Percentiles rank a stretch among this genome's conserved stretches.
Conservation (phyloP, 2,113 vertebrate genomes). For the Erpornis zantholeuca region DNA sequence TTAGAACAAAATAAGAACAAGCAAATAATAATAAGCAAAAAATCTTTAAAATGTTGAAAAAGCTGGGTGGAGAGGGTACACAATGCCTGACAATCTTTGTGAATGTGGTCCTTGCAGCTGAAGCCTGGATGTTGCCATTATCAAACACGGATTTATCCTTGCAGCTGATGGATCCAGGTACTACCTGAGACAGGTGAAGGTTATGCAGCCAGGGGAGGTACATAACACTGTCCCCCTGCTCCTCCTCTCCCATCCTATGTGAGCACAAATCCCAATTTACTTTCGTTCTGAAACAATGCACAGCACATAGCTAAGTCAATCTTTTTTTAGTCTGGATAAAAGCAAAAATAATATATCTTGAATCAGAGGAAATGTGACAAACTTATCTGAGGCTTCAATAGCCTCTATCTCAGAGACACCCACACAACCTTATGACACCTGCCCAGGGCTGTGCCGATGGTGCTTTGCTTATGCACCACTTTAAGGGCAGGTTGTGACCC, state of each 20-base stretch:
- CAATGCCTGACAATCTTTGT: background rate
- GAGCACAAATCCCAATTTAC: background rate
- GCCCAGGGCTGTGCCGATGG: fast-evolving
- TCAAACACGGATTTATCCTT: background rate
- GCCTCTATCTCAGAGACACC: background rate
- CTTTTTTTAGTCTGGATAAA: background rate
- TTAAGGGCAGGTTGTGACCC: background rate
- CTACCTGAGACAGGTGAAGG: background rate
- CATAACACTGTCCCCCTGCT: background rate
- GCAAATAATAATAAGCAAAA: background rate
- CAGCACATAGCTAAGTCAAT: background rate
- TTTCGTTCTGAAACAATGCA: background rate
- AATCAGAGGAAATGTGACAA: background rate
- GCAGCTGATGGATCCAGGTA: background rate
- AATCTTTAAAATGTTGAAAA: background rate
- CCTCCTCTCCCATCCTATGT: fast-evolving
- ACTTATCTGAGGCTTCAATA: background rate
- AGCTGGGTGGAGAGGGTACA: fast-evolving
- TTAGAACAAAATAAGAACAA: background rate
- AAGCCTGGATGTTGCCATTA: background rate
- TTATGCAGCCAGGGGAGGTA: background rate
- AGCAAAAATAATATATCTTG: background rate
- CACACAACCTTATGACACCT: background rate
- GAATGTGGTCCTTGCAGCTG: background rate
- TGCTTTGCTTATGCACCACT: background rate